Percentiles rank a stretch among this genome's conserved stretches.
Conservation (phyloP, 2,113 vertebrate species). For the Heterotilapia buettikoferi region DNA sequence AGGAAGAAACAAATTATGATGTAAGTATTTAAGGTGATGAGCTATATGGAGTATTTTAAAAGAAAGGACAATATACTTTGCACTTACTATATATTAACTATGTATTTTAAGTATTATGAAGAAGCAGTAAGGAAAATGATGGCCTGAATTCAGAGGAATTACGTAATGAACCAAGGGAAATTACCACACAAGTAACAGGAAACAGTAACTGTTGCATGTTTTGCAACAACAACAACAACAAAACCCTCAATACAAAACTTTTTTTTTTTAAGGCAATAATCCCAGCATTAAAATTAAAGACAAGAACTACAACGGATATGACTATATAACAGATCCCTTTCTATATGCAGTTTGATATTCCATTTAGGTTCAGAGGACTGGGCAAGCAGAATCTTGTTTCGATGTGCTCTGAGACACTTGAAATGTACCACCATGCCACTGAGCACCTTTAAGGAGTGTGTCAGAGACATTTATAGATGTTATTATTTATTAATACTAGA, state of each 20-base stretch:
- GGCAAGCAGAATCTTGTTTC: not conserved
- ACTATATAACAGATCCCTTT: not conserved
- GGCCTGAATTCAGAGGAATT: not conserved
- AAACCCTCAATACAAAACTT: not conserved
- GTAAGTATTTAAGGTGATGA: not conserved
- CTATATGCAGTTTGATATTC: not conserved
- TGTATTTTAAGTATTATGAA: not conserved
- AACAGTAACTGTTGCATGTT: not conserved
- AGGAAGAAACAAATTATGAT: not conserved
- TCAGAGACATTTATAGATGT: not conserved
- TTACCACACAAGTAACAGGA: not conserved
- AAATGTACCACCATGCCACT: not conserved
- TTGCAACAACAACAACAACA: not conserved
- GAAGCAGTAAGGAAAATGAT: not conserved
- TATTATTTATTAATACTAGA: not conserved
- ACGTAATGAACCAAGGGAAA: not conserved
- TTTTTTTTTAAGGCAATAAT: not conserved
- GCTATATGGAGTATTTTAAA: not conserved
- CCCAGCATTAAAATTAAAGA: not conserved
- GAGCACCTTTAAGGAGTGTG: not conserved
- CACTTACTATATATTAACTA: not conserved
- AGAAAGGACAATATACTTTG: not conserved
- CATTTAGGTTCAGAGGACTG: not conserved
- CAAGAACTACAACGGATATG: not conserved
- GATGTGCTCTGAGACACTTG: not conserved